Evolutionary conservation across 2,113 vertebrate species (phyloP), one percentile per base, ranked within the genome.

Genomic region (Megaceryle torquata): DNA sequence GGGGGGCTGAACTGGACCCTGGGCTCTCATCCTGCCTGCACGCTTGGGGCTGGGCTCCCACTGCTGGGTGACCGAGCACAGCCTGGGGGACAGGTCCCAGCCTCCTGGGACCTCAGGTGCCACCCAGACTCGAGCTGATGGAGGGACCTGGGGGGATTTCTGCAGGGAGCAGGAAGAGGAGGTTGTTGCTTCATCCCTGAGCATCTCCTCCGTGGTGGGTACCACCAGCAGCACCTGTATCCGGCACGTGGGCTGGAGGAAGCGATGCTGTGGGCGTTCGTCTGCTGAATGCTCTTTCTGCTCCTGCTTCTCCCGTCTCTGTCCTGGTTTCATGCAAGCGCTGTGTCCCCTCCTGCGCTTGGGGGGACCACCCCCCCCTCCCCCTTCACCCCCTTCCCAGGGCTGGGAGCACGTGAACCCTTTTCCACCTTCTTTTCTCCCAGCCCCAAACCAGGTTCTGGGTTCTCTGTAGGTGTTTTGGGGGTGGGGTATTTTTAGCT

Each of bases 241-340:
- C 67, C 9, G 20, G 28, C n/a, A 51, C 15, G 13, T 39, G 67
- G 75, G 59, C 6, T 37, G 65, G 71, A 35, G 57, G 81, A 71
- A 44, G 43, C 9, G 17, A 15, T 10, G 68, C 76, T 35, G 77
- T 1, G 17, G 68, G 77, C 1, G 41, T 6, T 19, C 3, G 1
- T 22, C n/a, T 54, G 76, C 57, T 2, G 4, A 13, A 7, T 6
- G 19, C 10, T 39, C 54, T 59, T 61, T 11, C 44, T 60, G 46
- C 21, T 50, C 5, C 51, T 3, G 1, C 35, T 37, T 17, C 43
- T 25, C 60, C 8, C 1, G 2, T 24, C 70, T 39, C 5, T 1
- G 18, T 48, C 50, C 35, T 12, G n/a, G 13, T 51, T 22, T 41
- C n/a, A 9, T 2, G 0, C 46, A 22, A 22, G 13, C 4, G 0